Evolutionary conservation across 2,888 invertebrate species (phyloP), one percentile per base, ranked within the genome.

Genomic region (Ashinkailepas kermadecensis): DNA sequence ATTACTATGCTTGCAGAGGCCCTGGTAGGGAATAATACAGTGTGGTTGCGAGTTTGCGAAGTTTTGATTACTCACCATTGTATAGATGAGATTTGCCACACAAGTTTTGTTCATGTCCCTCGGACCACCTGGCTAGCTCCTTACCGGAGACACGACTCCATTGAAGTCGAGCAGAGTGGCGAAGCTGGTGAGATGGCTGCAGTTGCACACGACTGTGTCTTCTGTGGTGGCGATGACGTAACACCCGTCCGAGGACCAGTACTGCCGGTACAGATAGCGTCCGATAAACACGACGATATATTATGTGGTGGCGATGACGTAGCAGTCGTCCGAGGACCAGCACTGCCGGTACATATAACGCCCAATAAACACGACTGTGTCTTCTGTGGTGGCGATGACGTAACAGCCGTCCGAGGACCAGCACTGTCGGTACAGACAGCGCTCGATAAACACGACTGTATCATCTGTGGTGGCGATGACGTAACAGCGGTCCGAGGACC

Each of bases 131-230:
- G 39, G 39, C 39, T 39, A 39, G 39, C 39, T 39, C 39, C 39
- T 39, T 39, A 39, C 39, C 39, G 39, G 39, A 39, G 39, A 39
- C 39, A 39, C 39, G 39, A 39, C 39, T 39, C 39, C 39, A 4
- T 39, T 39, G 39, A 59, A 21, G 39, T 84, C 84, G 82, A 84
- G 81, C 58, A 84, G 67, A 15, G 84, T 83, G 10, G 83, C 84
- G 21, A 84, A 80, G 80, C 83, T 84, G 79, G 83, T 83, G 54
- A 84, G 82, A 18, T 84, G 84, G 65, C 82, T 81, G 64, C 84
- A 84, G 39, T 81, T 78, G 67, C 84, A 84, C 11, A 81, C 70
- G 15, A 83, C 81, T 54, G 21, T 56, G 15, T 78, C 56, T 9
- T 80, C 70, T 10, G 65, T 59, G n/a, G 80, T 78, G 39, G 25